A percentile compares a stretch with the other conserved stretches of the same genome.
These are phyloP conservation scores for Acrocephalus kingi DNA, from an alignment of 2,113 vertebrate genomes.

Conservation along the genomic window DNA sequence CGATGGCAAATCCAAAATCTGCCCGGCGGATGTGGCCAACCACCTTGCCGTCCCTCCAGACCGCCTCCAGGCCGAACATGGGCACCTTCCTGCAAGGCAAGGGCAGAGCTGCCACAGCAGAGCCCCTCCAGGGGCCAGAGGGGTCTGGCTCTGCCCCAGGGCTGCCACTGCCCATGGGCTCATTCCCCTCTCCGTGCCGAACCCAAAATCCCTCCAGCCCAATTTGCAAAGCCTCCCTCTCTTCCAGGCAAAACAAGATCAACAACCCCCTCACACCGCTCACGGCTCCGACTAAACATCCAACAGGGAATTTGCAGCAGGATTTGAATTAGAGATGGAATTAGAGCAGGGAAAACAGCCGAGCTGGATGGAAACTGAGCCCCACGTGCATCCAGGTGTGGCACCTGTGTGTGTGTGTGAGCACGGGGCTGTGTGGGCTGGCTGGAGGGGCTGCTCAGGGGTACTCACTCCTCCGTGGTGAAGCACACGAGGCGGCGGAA, in stretches of 20 bases:
- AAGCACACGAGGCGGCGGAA: slow-evolving; percentile 87
- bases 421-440: no score
- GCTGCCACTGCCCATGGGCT: background rate
- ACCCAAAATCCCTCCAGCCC: background rate
- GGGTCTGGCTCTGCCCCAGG: background rate
- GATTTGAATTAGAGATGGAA: background rate
- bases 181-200: rapidly evolving
- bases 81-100: slow-evolving; percentile 83
- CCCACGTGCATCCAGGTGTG: background rate
- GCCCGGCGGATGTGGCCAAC: slow-evolving; percentile 90
- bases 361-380: background rate
- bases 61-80: slow-evolving; percentile 91
- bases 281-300: background rate
- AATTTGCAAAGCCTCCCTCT: background rate
- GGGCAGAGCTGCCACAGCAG: background rate
- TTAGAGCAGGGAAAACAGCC: background rate
- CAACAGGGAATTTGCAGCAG: background rate
- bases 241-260: background rate
- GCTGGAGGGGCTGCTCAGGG: background rate
- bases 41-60: slow-evolving; percentile 85
- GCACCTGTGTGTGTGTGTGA: background rate
- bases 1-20: slow-evolving; percentile 85
- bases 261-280: background rate
- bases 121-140: rapidly evolving
- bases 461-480: slow-evolving; percentile 86